phyloP scores from a whole-genome alignment of 2,797 vertebrate genomes.

The Lepilemur septentrionalis region DNA sequence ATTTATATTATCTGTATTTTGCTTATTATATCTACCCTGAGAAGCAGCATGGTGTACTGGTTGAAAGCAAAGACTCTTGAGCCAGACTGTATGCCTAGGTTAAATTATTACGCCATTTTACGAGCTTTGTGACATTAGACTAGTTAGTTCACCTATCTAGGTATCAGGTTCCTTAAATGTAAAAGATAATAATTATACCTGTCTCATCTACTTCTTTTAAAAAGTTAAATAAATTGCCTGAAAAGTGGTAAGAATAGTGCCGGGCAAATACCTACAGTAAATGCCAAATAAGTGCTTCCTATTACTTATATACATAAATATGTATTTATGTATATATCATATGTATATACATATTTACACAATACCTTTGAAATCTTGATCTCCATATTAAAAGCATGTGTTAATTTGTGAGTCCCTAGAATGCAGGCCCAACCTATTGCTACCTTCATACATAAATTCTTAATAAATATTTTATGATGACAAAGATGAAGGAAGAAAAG shows the following conservation, averaged over 20 bases:
- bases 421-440: background rate
- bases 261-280: background rate
- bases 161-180: background rate
- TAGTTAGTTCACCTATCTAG: constrained; percentile 3
- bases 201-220: background rate
- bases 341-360: background rate
- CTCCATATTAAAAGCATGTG: background rate
- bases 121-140: background rate
- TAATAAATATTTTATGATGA: background rate
- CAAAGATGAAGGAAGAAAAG: background rate
- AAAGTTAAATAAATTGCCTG: background rate
- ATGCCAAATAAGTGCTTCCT: background rate
- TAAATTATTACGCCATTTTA: background rate
- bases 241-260: background rate
- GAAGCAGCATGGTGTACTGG: background rate
- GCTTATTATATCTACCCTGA: background rate
- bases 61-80: background rate
- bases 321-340: fast-evolving
- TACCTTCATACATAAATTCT: background rate
- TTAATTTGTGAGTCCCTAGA: background rate
- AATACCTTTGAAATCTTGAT: background rate
- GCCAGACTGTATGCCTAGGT: background rate
- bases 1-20: background rate
- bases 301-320: background rate
- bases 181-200: background rate